These are phyloP conservation scores for Metopia argyrocephala DNA, from an alignment of 2,888 invertebrate genomes.

Conservation along the genomic window DNA sequence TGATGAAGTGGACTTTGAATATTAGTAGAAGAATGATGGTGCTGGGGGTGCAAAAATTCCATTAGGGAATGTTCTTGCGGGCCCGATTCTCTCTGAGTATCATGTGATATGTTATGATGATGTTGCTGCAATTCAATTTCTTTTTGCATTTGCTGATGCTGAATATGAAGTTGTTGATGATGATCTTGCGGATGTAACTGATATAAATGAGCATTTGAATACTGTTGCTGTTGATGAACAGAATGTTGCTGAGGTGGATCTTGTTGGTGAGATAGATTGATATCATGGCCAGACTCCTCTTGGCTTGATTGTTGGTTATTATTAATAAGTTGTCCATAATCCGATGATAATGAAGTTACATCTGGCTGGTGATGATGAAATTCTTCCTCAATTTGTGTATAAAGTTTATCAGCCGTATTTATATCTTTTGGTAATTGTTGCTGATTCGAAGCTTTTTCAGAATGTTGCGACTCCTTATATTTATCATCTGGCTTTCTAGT, in stretches of 20 bases:
- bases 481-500: constrained; percentile 4
- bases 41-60: constrained; percentile 66
- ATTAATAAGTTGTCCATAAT: constrained; percentile 45
- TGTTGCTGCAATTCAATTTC: constrained; percentile 50
- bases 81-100: constrained; percentile 60
- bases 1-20: constrained; percentile 65
- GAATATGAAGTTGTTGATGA: constrained; percentile 54
- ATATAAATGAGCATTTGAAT: constrained; percentile 37
- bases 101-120: constrained; percentile 24
- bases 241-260: constrained; percentile 46
- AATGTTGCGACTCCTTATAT: constrained; percentile 12
- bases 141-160: constrained; percentile 54
- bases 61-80: constrained; percentile 63
- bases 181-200: constrained; percentile 44
- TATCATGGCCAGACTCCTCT: constrained; percentile 18
- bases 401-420: constrained; percentile 45
- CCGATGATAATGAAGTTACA: constrained; percentile 22
- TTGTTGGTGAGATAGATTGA: constrained; percentile 32
- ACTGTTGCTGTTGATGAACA: constrained; percentile 50
- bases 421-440: constrained; percentile 42
- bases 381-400: constrained; percentile 56
- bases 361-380: constrained; percentile 42
- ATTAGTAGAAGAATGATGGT: constrained; percentile 67
- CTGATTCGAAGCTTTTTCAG: background rate
- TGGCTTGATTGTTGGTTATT: constrained; percentile 29